Evolutionary conservation across 2,113 vertebrate genomes (phyloP).

Genomic region (Taurulus bubalis): DNA sequence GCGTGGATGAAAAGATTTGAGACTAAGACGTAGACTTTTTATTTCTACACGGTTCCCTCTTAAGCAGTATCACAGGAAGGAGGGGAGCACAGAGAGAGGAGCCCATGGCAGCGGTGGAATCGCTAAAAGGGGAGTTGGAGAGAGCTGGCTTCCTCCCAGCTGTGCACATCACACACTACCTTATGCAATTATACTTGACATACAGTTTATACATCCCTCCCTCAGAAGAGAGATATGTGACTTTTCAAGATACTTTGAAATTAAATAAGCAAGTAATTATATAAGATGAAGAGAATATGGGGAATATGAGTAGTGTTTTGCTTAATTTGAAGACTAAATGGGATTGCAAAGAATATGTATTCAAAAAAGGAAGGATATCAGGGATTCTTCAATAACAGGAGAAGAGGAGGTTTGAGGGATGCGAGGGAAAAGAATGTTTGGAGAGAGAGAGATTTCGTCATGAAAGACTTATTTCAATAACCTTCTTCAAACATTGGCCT

Average conservation of each 20-base stretch:
- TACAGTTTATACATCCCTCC: slow-evolving; percentile 1
- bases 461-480: slow-evolving; percentile 69
- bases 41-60: slow-evolving; percentile 40
- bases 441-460: slow-evolving; percentile 68
- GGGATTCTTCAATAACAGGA: slow-evolving; percentile 12
- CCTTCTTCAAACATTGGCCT: slow-evolving; percentile 67
- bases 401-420: slow-evolving; percentile 17
- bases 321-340: slow-evolving; percentile 45
- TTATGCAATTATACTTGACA: slow-evolving; percentile 40
- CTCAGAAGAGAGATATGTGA: slow-evolving; percentile 27
- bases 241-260: slow-evolving; percentile 43
- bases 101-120: slow-evolving; percentile 42
- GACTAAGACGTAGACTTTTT: neutral
- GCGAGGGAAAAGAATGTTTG: slow-evolving; percentile 1
- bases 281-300: slow-evolving; percentile 22
- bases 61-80: slow-evolving; percentile 32
- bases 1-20: slow-evolving; percentile 40
- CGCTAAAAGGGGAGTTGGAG: slow-evolving; percentile 34
- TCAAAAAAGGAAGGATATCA: slow-evolving; percentile 30
- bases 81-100: slow-evolving; percentile 8
- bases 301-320: slow-evolving; percentile 2
- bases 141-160: slow-evolving; percentile 42
- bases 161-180: slow-evolving; percentile 35
- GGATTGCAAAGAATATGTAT: slow-evolving; percentile 11
- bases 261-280: slow-evolving; percentile 23